phyloP scores from a whole-genome alignment of 2,888 invertebrate genomes.

The Liopterus haemorrhoidalis region DNA sequence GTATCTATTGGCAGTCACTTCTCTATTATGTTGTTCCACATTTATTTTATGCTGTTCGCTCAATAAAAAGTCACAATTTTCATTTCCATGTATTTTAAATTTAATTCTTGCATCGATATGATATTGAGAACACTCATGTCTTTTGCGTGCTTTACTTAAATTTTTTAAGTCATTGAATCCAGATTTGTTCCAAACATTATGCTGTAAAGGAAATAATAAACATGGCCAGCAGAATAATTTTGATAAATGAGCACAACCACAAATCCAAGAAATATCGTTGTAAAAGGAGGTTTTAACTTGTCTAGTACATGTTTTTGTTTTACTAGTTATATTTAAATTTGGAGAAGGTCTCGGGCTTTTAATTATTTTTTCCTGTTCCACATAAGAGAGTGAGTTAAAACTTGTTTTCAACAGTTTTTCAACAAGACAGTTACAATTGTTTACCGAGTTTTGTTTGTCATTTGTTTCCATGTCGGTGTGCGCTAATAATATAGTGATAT shows the following conservation, averaged over 20 bases:
- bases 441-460: too few species aligned
- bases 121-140: conserved; percentile 17
- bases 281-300: too few species aligned
- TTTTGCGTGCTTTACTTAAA: conserved; percentile 18
- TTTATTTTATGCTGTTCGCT: conserved; percentile 17
- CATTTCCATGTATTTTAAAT: conserved; percentile 25
- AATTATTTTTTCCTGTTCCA: too few species aligned
- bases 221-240: conserved; percentile 9
- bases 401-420: too few species aligned
- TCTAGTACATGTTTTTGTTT: too few species aligned
- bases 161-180: conserved; percentile 22
- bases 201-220: neutral
- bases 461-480: too few species aligned
- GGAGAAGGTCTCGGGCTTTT: too few species aligned
- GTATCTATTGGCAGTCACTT: conserved; percentile 30
- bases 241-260: conserved; percentile 2
- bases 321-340: too few species aligned
- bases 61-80: conserved; percentile 13
- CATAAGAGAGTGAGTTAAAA: too few species aligned
- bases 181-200: conserved; percentile 6
- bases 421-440: too few species aligned
- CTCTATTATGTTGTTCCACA: conserved; percentile 28
- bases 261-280: neutral
- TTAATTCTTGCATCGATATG: conserved; percentile 18
- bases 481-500: too few species aligned